These are phyloP conservation scores for Poecilia latipinna DNA, from an alignment of 2,113 vertebrate species.

Conservation along the genomic window DNA sequence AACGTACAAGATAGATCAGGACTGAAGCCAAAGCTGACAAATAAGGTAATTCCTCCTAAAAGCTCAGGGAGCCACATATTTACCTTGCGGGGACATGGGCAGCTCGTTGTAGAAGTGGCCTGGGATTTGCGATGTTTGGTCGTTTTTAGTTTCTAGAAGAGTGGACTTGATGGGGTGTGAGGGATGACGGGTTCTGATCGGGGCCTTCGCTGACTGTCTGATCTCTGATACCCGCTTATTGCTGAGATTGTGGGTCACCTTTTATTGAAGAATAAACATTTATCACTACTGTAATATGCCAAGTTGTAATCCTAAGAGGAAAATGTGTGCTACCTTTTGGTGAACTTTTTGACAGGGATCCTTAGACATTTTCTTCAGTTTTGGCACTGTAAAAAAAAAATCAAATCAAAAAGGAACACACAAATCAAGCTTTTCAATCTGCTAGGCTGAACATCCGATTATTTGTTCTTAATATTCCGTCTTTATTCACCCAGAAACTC, in stretches of 20 bases:
- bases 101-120: conserved; percentile 19
- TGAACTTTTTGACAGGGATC: conserved; percentile 21
- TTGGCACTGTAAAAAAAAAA: conserved; percentile 51
- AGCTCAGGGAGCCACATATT: neutral
- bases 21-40: no score
- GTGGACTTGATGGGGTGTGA: conserved; percentile 2
- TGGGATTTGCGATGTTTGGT: neutral
- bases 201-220: conserved; percentile 27
- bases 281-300: neutral
- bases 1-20: neutral
- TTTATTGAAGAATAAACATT: conserved; percentile 25
- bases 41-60: no score
- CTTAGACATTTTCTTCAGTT: conserved; percentile 41
- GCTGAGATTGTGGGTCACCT: conserved; percentile 2
- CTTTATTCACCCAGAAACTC: no score
- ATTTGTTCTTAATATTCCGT: no score
- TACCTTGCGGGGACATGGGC: conserved; percentile 60
- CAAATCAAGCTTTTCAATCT: neutral
- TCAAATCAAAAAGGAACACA: neutral
- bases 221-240: neutral
- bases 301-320: neutral
- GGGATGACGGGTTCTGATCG: neutral
- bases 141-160: conserved; percentile 5
- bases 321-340: conserved; percentile 39
- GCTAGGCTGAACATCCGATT: no score